phyloP scores from a whole-genome alignment of 2,113 vertebrate species.

The Burhinus bistriatus region DNA sequence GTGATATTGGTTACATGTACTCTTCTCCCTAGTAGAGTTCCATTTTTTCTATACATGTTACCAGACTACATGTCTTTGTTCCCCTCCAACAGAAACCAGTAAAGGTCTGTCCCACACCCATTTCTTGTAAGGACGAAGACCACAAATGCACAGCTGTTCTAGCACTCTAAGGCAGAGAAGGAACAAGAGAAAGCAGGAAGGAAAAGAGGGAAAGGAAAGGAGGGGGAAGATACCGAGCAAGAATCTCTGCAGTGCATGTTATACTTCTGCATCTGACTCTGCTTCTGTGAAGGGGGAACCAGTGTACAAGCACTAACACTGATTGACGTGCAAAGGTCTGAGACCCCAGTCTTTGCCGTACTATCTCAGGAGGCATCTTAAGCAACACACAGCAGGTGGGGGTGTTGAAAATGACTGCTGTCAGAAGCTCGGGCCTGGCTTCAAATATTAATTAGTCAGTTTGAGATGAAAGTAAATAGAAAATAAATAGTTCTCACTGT shows the following conservation, averaged over 20 bases:
- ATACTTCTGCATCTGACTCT: background rate
- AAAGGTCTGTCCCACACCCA: background rate
- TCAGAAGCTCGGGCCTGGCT: background rate
- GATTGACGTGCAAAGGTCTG: background rate
- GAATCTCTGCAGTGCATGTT: background rate
- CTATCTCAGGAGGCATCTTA: background rate
- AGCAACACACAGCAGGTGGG: background rate
- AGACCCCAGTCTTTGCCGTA: background rate
- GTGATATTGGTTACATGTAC: rapidly evolving
- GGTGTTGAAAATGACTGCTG: background rate
- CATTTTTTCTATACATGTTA: background rate
- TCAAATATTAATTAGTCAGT: background rate
- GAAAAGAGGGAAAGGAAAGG: background rate
- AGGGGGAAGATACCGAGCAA: background rate
- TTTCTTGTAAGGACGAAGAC: background rate
- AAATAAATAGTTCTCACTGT: background rate
- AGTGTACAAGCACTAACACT: background rate
- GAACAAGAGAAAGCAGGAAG: background rate
- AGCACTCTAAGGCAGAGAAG: background rate
- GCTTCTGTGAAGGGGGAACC: background rate
- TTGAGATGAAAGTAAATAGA: background rate
- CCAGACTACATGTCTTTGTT: background rate
- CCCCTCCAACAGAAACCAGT: background rate
- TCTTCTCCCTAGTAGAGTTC: background rate
- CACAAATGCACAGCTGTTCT: background rate